phyloP scores from a whole-genome alignment of 2,113 vertebrate species.

The Oncorhynchus mykiss region DNA sequence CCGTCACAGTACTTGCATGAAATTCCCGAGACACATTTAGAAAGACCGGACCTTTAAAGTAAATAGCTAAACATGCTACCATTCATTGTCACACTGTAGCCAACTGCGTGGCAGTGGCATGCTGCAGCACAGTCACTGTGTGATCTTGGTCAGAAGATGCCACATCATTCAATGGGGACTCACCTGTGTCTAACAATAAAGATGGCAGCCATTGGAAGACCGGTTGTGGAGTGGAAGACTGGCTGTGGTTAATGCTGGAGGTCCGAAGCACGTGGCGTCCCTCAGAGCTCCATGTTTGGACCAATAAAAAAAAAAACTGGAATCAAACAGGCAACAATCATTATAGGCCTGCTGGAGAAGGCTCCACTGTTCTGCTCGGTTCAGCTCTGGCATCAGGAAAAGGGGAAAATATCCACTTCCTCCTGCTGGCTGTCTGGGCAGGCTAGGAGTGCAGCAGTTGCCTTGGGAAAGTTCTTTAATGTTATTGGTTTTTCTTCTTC shows the following conservation, averaged over 20 bases:
- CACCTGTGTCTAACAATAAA: constrained; percentile 37
- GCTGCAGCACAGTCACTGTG: not conserved
- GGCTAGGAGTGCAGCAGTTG: constrained; percentile 44
- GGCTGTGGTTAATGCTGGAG: constrained; percentile 24
- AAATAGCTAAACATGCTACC: not conserved
- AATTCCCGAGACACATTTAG: too few species aligned
- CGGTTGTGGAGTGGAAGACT: constrained; percentile 11
- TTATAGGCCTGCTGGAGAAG: constrained; percentile 43
- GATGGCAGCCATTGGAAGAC: constrained; percentile 12
- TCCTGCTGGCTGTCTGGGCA: constrained; percentile 41
- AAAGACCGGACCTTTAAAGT: not conserved
- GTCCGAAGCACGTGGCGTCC: constrained; percentile 18
- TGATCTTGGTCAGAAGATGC: constrained; percentile 2
- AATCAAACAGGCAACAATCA: constrained; percentile 43
- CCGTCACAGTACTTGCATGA: too few species aligned
- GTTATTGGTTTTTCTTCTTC: constrained; percentile 2
- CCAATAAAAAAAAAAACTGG: constrained; percentile 48
- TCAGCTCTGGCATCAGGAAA: constrained; percentile 47
- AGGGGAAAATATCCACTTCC: constrained; percentile 23
- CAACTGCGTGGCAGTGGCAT: not conserved
- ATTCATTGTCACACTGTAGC: constrained; percentile 1
- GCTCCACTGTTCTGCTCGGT: constrained; percentile 26
- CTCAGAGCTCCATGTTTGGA: constrained; percentile 49
- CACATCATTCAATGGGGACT: constrained; percentile 6
- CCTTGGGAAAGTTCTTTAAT: constrained; percentile 49